A percentile compares a stretch with the other conserved stretches of the same genome.
phyloP scores from a whole-genome alignment of 2,113 vertebrate genomes.

The Dromaius novaehollandiae region DNA sequence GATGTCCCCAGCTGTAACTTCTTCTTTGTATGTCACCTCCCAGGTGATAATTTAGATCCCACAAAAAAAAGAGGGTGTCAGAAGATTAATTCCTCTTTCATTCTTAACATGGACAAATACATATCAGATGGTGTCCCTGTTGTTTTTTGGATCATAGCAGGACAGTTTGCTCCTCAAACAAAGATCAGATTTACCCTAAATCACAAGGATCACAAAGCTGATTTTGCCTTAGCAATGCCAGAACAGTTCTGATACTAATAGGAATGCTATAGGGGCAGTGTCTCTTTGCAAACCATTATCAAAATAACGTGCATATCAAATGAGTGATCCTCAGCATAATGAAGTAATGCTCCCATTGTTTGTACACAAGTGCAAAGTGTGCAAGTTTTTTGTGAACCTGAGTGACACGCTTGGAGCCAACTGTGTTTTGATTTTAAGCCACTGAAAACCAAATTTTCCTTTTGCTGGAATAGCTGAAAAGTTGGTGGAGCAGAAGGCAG shows the following conservation, averaged over 20 bases:
- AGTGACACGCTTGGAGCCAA: neutral
- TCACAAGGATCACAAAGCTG: neutral
- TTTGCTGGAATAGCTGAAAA: neutral
- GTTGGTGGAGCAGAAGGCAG: neutral
- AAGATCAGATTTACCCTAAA: neutral
- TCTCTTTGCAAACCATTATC: neutral
- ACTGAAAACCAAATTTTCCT: slow-evolving; percentile 9
- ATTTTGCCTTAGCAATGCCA: neutral
- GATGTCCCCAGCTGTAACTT: neutral
- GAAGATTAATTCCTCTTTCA: neutral
- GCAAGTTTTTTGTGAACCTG: neutral
- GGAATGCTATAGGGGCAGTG: neutral
- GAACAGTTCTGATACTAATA: neutral
- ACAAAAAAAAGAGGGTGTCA: neutral
- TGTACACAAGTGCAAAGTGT: neutral
- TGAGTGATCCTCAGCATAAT: neutral
- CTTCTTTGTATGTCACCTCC: neutral
- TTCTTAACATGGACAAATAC: neutral
- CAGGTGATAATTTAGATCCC: neutral
- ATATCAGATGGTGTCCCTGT: neutral
- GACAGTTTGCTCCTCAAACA: neutral
- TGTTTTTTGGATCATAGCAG: neutral
- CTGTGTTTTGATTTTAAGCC: neutral
- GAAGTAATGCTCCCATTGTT: neutral
- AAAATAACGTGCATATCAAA: neutral